A percentile compares a stretch with the other conserved stretches of the same genome.
Conservation (phyloP, 2,113 vertebrate genomes). For the Mixornis gularis region DNA sequence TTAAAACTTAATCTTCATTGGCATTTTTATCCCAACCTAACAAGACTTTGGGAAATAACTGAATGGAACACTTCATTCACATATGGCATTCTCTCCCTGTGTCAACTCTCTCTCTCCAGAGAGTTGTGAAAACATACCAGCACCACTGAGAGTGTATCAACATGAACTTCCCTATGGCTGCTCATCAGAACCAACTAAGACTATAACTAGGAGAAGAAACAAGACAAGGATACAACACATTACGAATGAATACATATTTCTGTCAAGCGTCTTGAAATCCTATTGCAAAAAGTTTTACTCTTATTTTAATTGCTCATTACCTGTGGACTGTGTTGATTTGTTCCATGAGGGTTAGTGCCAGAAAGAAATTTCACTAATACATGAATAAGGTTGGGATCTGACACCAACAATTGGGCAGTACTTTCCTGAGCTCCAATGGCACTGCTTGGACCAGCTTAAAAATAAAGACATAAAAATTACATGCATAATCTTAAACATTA, state of each 20-base stretch:
- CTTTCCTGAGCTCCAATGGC: constrained; percentile 87
- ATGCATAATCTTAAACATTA: not conserved
- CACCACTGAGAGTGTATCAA: not conserved
- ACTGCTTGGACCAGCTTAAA: constrained; percentile 77
- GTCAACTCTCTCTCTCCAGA: not conserved
- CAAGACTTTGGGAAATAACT: not conserved
- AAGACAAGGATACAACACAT: not conserved
- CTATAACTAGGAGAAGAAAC: not conserved
- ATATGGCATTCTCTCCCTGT: not conserved
- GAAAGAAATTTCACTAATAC: constrained; percentile 97
- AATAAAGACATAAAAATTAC: not conserved
- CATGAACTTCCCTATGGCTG: not conserved
- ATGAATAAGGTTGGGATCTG: constrained; percentile 91
- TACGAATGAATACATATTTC: not conserved
- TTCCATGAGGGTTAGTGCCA: constrained; percentile 91
- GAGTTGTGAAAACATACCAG: not conserved
- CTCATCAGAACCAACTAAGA: not conserved
- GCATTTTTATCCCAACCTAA: not conserved
- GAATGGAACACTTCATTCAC: not conserved
- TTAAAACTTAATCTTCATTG: not conserved
- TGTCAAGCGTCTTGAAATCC: not conserved
- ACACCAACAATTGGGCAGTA: constrained; percentile 95
- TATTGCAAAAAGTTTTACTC: not conserved
- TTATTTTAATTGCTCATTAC: constrained; percentile 55
- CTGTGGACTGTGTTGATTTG: constrained; percentile 95